Conservation (phyloP, 2,888 invertebrate species). For the Zele albiditarsus region DNA sequence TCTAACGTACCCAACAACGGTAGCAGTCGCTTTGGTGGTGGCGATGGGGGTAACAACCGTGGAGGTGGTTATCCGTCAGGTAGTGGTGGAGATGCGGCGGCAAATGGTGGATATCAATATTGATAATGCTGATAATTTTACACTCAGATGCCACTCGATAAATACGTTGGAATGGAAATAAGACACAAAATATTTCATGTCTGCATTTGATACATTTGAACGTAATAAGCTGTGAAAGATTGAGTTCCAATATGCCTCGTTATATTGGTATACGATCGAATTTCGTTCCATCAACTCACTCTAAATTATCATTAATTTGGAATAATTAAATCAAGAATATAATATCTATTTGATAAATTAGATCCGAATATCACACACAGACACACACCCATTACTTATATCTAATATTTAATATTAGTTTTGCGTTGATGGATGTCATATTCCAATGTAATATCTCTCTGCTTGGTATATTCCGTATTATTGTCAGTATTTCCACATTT, state of each 20-base stretch:
- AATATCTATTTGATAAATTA: not conserved
- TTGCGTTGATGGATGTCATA: too few relatives aligned
- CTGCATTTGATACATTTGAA: conserved; percentile 3
- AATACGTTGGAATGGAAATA: conserved; percentile 4
- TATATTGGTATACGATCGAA: too few relatives aligned
- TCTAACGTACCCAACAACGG: conserved; percentile 58
- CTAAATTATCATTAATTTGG: too few relatives aligned
- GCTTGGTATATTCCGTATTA: not conserved
- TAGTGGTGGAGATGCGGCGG: conserved; percentile 67
- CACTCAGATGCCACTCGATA: conserved; percentile 5
- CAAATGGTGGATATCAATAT: conserved; percentile 71
- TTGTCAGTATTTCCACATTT: not conserved
- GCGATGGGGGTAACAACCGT: conserved; percentile 53
- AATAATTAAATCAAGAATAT: not conserved
- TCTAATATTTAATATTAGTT: too few relatives aligned
- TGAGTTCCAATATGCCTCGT: not conserved
- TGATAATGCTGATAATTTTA: conserved; percentile 51
- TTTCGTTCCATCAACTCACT: too few relatives aligned
- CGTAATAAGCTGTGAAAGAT: not conserved
- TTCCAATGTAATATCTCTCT: not conserved
- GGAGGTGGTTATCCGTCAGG: conserved; percentile 64
- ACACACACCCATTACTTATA: too few relatives aligned
- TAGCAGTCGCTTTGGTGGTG: conserved; percentile 51
- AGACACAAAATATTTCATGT: conserved; percentile 9
- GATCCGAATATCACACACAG: too few relatives aligned